Evolutionary conservation across 2,888 invertebrate genomes (phyloP), one percentile per base, ranked within the genome.

Genomic region (Pseudococcus jackbeardsleyi): DNA sequence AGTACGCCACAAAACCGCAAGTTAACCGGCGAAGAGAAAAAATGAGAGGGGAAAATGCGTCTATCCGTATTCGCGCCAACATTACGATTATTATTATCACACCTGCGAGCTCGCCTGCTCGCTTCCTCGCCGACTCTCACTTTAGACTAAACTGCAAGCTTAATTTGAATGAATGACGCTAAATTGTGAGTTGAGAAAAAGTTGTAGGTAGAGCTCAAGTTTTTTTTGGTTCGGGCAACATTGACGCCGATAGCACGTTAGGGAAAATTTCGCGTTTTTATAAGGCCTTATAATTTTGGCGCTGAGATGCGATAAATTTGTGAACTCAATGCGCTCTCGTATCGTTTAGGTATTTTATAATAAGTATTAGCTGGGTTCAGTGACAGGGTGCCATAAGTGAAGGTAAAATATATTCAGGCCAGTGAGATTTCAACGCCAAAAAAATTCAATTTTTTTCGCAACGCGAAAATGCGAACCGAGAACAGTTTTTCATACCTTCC

Each of bases 41-140:
- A 64, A 64, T 19, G 19, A 19, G 64, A n/a, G 19, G 8, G 22
- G 11, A 64, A 64, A 64, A 22, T 64, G 64, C 64, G 64, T 3
- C 1, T 64, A 12, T 6, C 17, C n/a, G 22, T 64, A 64, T 64
- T 9, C 12, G 12, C 46, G 50, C 50, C 22, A 22, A 64, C 4
- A 64, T 64, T 59, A 59, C 15, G 9, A 59, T 59, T 59, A 59
- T 59, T 59, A 59, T 64, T 64, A 64, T 64, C 19, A 64, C 64
- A 64, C 64, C 64, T 64, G 64, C 22, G 64, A 50, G 50, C 50
- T 50, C 50, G 50, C 50, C 50, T 3, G 12, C 50, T 12, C 64
- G 59, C 15, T n/a, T 11, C 5, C 15, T 6, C 59, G 59, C n/a
- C 6, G 5, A 17, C 64, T 19, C 64, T 64, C 19, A 19, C 19